These are phyloP conservation scores for Drosophila burlai DNA, from an alignment of 1,140 invertebrate genomes.

Conservation along the genomic window DNA sequence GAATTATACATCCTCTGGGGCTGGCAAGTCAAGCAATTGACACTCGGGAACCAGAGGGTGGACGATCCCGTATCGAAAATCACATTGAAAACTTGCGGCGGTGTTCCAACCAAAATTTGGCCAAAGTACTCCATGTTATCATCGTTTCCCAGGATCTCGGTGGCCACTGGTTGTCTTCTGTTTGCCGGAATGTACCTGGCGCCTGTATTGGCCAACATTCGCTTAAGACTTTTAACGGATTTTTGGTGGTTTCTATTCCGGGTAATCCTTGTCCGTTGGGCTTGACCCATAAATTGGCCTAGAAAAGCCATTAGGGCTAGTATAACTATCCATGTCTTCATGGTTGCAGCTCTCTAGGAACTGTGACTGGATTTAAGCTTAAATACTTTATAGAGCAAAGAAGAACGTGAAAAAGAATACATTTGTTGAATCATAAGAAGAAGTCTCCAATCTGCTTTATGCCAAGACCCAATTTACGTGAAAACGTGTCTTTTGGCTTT, in stretches of 20 bases:
- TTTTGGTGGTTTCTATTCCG: conserved; percentile 1
- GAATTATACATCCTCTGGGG: conserved; percentile 94
- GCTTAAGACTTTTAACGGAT: background rate
- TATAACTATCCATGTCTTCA: conserved; percentile 12
- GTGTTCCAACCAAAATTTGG: conserved; percentile 93
- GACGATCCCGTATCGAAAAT: conserved; percentile 99
- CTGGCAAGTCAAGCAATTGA: conserved; percentile 93
- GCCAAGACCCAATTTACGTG: conserved; percentile 2
- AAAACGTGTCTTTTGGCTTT: background rate
- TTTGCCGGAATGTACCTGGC: background rate
- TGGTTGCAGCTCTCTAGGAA: background rate
- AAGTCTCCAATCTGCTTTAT: too few species aligned
- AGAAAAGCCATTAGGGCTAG: background rate
- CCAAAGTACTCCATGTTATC: conserved; percentile 99
- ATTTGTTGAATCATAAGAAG: too few species aligned
- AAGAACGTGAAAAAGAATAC: background rate
- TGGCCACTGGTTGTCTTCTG: background rate
- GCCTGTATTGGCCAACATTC: background rate
- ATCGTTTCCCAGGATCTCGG: conserved; percentile 12
- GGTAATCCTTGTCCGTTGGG: conserved; percentile 10
- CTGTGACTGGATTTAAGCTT: background rate
- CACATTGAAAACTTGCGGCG: conserved; percentile 96
- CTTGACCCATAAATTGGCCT: background rate
- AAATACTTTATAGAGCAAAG: background rate
- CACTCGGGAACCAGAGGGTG: conserved; percentile 99